A percentile compares a stretch with the other conserved stretches of the same genome.
Conservation (phyloP, 2,797 vertebrate species). For the Myoxocephalus aenaeus region DNA sequence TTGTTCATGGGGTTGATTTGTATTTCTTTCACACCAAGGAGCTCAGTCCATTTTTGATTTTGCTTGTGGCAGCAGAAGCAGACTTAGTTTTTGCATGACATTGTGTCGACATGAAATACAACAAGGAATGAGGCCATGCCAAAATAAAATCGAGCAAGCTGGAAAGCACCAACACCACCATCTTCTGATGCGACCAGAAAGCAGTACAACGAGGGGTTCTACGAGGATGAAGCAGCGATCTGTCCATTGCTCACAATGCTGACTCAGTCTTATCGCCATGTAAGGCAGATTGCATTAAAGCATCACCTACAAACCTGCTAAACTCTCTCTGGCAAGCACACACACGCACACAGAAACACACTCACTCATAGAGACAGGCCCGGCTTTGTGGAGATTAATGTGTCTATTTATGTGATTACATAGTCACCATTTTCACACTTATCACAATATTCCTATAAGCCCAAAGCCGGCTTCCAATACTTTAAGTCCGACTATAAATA, state of each 20-base stretch:
- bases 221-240: constrained; percentile 49
- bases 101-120: not conserved
- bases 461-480: constrained; percentile 16
- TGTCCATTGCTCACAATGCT: constrained; percentile 53
- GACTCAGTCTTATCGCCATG: constrained; percentile 65
- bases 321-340: constrained; percentile 51
- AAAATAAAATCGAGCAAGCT: constrained; percentile 19
- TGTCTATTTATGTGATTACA: constrained; percentile 63
- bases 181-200: constrained; percentile 26
- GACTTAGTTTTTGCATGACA: not conserved
- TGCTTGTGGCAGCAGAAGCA: constrained; percentile 22
- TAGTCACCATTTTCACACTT: constrained; percentile 54
- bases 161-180: not conserved
- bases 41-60: not conserved
- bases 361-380: constrained; percentile 22
- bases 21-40: not conserved
- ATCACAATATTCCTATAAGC: constrained; percentile 40
- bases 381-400: constrained; percentile 60
- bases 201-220: constrained; percentile 11
- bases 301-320: constrained; percentile 68
- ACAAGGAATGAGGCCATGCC: constrained; percentile 2
- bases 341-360: not conserved
- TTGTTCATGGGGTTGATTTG: constrained; percentile 13
- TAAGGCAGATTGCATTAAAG: constrained; percentile 68
- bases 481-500: constrained; percentile 21